Evolutionary conservation across 2,113 vertebrate genomes (phyloP).

Genomic region (Brienomyrus longianalis): DNA sequence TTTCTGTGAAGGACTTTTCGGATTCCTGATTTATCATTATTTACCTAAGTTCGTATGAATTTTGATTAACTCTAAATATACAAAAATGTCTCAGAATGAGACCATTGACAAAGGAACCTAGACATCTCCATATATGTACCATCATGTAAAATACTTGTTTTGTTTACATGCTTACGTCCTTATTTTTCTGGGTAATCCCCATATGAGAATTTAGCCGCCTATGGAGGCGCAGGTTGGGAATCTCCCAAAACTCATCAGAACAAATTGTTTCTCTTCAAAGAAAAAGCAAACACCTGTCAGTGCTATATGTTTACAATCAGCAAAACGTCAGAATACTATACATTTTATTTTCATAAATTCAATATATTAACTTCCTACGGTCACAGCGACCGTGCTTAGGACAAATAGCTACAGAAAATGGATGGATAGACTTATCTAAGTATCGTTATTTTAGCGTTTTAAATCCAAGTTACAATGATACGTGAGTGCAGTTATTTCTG

Average conservation of each 20-base stretch:
- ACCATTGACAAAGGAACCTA: background rate
- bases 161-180: conserved; percentile 8
- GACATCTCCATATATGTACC: background rate
- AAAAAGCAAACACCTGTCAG: background rate
- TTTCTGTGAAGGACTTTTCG: background rate
- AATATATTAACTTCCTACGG: background rate
- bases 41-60: background rate
- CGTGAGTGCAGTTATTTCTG: background rate
- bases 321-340: background rate
- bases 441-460: background rate
- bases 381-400: background rate
- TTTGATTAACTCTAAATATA: background rate
- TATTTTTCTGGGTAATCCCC: conserved; percentile 38
- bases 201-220: conserved; percentile 4
- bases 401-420: background rate
- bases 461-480: background rate
- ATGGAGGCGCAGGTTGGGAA: conserved; percentile 27
- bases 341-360: background rate
- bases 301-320: background rate
- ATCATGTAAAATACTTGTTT: background rate
- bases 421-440: background rate
- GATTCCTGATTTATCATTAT: background rate
- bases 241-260: conserved; percentile 26
- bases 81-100: background rate
- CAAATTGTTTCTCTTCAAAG: background rate